Percentiles rank a stretch among this genome's conserved stretches.
These are phyloP conservation scores for Galerucella calmariensis DNA, from an alignment of 2,888 invertebrate species.

Conservation along the genomic window DNA sequence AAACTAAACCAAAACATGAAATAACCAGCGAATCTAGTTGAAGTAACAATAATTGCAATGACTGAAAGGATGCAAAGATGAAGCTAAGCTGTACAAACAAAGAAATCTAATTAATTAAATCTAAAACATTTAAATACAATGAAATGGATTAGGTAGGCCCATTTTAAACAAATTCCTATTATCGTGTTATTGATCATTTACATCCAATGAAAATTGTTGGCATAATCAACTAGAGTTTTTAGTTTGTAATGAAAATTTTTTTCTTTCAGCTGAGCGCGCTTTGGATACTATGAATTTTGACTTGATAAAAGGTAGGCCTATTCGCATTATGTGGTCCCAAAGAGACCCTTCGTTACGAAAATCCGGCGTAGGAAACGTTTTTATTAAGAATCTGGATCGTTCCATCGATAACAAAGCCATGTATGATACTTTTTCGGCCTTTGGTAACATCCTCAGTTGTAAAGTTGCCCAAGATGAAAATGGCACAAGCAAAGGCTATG, in stretches of 20 bases:
- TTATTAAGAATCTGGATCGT: conserved; percentile 99
- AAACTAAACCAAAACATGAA: too few species aligned
- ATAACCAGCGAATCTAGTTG: too few species aligned
- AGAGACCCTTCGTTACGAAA: conserved; percentile 97
- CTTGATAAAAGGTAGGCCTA: conserved; percentile 94
- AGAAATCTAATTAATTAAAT: too few species aligned
- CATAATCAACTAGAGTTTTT: not conserved
- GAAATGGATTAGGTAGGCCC: not conserved
- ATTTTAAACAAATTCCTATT: not conserved
- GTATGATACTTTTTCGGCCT: conserved; percentile 99
- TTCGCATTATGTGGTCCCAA: conserved; percentile 99
- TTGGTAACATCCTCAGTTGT: conserved; percentile 98
- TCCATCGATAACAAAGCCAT: conserved; percentile 99
- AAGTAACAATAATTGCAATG: too few species aligned
- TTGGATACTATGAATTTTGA: conserved; percentile 99
- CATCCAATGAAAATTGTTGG: too few species aligned
- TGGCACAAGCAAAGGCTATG: conserved; percentile 95
- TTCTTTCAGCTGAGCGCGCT: conserved; percentile 91
- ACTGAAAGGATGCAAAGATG: too few species aligned
- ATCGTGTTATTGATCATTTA: too few species aligned
- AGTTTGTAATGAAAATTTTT: not conserved
- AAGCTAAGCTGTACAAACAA: too few species aligned
- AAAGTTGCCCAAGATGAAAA: conserved; percentile 98
- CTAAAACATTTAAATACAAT: too few species aligned
- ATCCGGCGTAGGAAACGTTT: conserved; percentile 99